phyloP scores from a whole-genome alignment of 64 coral and sea anemone genomes.

The Montipora cactus region DNA sequence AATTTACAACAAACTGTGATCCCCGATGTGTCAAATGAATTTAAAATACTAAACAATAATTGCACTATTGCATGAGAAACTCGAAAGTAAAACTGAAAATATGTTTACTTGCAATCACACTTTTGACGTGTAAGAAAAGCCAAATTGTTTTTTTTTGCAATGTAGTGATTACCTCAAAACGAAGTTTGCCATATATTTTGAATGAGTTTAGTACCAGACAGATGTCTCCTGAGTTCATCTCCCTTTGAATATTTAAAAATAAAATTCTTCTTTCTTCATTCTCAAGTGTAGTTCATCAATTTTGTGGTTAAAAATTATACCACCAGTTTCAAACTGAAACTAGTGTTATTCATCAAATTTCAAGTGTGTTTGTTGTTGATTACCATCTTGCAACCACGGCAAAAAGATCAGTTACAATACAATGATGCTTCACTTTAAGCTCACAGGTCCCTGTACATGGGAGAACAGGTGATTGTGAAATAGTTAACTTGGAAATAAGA shows the following conservation, averaged over 20 bases:
- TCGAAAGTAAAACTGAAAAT: neutral
- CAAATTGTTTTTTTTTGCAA: neutral
- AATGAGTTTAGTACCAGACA: constrained; percentile 36
- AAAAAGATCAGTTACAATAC: neutral
- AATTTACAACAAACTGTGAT: constrained; percentile 9
- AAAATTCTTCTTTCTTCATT: neutral
- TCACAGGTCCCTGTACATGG: neutral
- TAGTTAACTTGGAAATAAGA: neutral
- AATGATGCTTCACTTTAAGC: neutral
- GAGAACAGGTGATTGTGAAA: neutral
- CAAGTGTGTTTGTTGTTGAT: neutral
- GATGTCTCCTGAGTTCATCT: constrained; percentile 17
- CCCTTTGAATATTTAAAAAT: constrained; percentile 32
- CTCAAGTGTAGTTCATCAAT: neutral
- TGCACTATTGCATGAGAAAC: neutral
- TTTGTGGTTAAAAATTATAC: neutral
- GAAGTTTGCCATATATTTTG: constrained; percentile 26
- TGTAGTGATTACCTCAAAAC: neutral
- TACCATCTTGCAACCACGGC: neutral
- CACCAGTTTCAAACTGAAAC: neutral
- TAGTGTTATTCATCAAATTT: neutral
- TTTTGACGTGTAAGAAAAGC: neutral
- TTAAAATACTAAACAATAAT: constrained; percentile 12
- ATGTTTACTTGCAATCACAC: neutral
- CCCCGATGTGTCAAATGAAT: neutral